Conservation (phyloP, 2,888 invertebrate genomes). For the Eupsilia transversa region DNA sequence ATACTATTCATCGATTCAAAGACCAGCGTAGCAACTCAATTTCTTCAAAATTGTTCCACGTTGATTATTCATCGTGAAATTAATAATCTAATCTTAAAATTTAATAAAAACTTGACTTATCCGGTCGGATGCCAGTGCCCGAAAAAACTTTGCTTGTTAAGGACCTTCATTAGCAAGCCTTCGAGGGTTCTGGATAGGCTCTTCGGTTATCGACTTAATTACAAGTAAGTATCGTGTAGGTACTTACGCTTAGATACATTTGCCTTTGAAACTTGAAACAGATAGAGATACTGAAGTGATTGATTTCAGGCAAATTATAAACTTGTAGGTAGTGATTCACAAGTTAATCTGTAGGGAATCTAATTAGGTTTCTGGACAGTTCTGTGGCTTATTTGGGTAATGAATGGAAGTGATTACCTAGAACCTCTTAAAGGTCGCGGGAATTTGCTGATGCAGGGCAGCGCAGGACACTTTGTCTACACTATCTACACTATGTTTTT, state of each 20-base stretch:
- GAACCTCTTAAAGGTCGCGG: no score
- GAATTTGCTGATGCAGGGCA: no score
- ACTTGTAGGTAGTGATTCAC: slow-evolving; percentile 23
- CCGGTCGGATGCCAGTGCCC: slow-evolving; percentile 63
- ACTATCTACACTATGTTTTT: no score
- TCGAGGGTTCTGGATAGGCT: slow-evolving; percentile 69
- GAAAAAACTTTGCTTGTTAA: slow-evolving; percentile 77
- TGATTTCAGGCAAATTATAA: slow-evolving; percentile 55
- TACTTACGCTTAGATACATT: slow-evolving; percentile 56
- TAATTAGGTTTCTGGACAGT: not conserved
- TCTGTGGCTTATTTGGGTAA: not conserved
- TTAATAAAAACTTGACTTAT: slow-evolving; percentile 67
- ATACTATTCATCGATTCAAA: slow-evolving; percentile 24
- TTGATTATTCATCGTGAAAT: slow-evolving; percentile 65
- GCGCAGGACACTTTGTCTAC: no score
- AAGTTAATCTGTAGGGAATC: not conserved
- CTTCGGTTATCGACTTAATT: slow-evolving; percentile 73
- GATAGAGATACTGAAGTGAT: slow-evolving; percentile 42
- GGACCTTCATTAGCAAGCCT: slow-evolving; percentile 75
- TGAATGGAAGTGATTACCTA: not conserved
- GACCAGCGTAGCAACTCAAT: slow-evolving; percentile 35
- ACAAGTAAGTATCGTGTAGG: slow-evolving; percentile 67
- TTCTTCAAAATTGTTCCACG: slow-evolving; percentile 42
- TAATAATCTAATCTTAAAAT: slow-evolving; percentile 67
- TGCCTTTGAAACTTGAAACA: slow-evolving; percentile 51